phyloP scores from a whole-genome alignment of 1,140 invertebrate genomes.

The Drosophila takahashii region DNA sequence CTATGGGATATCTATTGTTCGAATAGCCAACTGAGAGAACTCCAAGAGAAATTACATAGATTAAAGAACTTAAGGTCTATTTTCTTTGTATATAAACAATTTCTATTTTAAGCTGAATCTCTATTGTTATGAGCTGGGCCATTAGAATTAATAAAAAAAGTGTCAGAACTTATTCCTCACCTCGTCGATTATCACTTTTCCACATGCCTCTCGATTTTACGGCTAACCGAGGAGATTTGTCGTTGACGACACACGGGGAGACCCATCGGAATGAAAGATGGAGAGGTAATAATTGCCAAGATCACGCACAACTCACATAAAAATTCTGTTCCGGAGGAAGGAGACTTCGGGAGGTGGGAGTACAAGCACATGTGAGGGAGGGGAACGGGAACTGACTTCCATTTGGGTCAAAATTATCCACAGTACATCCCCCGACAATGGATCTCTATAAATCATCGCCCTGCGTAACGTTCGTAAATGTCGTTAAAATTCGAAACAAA shows the following conservation, averaged over 20 bases:
- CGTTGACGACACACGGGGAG: constrained; percentile 36
- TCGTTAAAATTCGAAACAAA: constrained; percentile 43
- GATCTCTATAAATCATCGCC: constrained; percentile 32
- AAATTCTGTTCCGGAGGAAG: constrained; percentile 13
- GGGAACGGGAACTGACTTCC: neutral
- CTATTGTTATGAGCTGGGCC: constrained; percentile 31
- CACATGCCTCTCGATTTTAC: constrained; percentile 65
- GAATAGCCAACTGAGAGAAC: neutral
- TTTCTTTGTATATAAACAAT: neutral
- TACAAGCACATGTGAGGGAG: constrained; percentile 24
- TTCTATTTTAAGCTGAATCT: constrained; percentile 35
- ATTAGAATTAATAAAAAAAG: constrained; percentile 59
- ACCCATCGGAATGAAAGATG: constrained; percentile 16
- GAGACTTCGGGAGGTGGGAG: constrained; percentile 21
- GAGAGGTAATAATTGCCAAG: constrained; percentile 57
- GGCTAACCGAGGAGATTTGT: constrained; percentile 66
- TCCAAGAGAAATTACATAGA: neutral
- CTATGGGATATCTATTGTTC: neutral
- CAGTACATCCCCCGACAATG: constrained; percentile 20
- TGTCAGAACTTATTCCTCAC: constrained; percentile 32
- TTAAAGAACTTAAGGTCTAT: neutral
- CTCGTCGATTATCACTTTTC: constrained; percentile 63
- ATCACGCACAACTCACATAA: constrained; percentile 73
- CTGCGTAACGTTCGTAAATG: constrained; percentile 2
- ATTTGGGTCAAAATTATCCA: constrained; percentile 42